Percentiles rank a stretch among this genome's conserved stretches.
Evolutionary conservation across 1,140 invertebrate genomes (phyloP).

Genomic region (Bombus superbus): DNA sequence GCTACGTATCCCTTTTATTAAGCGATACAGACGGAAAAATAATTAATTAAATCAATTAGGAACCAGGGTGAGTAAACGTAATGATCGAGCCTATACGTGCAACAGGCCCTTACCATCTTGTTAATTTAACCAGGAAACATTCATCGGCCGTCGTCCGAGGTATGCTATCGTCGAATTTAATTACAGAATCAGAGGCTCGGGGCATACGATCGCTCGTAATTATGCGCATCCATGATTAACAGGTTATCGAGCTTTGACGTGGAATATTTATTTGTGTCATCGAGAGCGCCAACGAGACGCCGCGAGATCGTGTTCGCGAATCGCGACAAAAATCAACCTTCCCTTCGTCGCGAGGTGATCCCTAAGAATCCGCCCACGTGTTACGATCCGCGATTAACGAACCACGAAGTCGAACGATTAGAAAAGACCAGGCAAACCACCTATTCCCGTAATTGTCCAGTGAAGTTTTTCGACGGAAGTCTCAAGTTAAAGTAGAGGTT

Average conservation of each 20-base stretch:
- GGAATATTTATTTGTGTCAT: neutral
- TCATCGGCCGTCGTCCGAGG: neutral
- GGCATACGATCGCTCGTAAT: neutral
- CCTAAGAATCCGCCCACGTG: too few species aligned
- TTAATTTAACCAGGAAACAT: neutral
- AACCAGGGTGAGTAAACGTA: neutral
- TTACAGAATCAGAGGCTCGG: constrained; percentile 2
- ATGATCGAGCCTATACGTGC: neutral
- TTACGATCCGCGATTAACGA: too few species aligned
- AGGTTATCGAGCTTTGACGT: constrained; percentile 12
- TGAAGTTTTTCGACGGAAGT: too few species aligned
- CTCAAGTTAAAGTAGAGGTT: neutral
- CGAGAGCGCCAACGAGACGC: neutral
- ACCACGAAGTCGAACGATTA: neutral
- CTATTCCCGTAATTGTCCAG: too few species aligned
- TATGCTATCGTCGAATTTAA: neutral
- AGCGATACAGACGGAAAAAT: neutral
- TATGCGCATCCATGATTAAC: constrained; percentile 26
- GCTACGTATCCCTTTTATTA: neutral
- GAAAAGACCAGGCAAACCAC: too few species aligned
- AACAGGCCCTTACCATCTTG: neutral
- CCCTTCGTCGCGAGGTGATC: too few species aligned
- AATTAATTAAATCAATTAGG: constrained; percentile 7
- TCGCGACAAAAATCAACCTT: neutral
- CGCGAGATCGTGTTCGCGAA: neutral